Conservation (phyloP, 2,797 vertebrate genomes). For the Pseudocheirus occidentalis region DNA sequence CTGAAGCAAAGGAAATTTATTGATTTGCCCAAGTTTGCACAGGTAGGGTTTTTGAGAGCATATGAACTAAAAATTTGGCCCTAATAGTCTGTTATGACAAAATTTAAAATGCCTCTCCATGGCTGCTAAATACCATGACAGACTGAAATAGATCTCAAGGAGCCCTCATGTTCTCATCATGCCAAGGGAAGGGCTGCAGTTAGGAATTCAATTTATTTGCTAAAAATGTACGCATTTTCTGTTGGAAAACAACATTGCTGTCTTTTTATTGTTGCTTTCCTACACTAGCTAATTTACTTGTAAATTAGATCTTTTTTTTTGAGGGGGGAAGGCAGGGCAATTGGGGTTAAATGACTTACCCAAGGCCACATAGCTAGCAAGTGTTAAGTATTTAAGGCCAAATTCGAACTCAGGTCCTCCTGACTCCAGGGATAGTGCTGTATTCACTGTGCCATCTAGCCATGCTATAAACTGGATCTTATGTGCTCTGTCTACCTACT, state of each 20-base stretch:
- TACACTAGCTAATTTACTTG: not conserved
- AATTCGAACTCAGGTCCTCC: too few species aligned
- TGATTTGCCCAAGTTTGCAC: not conserved
- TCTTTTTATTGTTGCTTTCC: slow-evolving; percentile 8
- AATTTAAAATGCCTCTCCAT: slow-evolving; percentile 26
- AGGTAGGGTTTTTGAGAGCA: not conserved
- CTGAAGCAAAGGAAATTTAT: not conserved
- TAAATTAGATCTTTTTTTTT: not conserved
- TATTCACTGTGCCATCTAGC: too few species aligned
- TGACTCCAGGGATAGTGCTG: too few species aligned
- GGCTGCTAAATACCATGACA: not conserved
- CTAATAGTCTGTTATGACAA: slow-evolving; percentile 13
- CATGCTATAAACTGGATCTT: not conserved
- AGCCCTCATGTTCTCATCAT: slow-evolving; percentile 25
- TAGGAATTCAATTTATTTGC: slow-evolving; percentile 42
- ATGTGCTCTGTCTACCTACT: not conserved
- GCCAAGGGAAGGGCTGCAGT: slow-evolving; percentile 39
- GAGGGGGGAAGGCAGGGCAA: too few species aligned
- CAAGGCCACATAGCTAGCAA: too few species aligned
- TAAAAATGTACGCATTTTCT: slow-evolving; percentile 17
- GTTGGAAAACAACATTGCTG: slow-evolving; percentile 3
- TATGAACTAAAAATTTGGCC: slow-evolving; percentile 7
- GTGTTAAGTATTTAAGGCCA: too few species aligned
- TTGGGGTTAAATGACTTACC: too few species aligned
- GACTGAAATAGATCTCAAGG: slow-evolving; percentile 35